Evolutionary conservation across 2,888 invertebrate species (phyloP).

Genomic region (Entomobrya multifasciata): DNA sequence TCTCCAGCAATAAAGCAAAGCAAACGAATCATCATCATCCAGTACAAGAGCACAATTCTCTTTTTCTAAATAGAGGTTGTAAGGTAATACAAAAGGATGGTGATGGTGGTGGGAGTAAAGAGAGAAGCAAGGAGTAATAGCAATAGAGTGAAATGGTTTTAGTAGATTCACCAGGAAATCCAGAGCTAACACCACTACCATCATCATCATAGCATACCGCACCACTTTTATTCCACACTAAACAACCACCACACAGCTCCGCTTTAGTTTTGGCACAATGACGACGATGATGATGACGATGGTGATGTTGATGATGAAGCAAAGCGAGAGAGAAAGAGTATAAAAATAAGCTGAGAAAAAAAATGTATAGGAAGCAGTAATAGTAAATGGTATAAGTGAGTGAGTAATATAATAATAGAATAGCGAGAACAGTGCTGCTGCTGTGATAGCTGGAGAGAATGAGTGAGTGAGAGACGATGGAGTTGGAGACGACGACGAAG

Average conservation of each 20-base stretch:
- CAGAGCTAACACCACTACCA: slow-evolving; percentile 35
- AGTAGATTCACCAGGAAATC: slow-evolving; percentile 62
- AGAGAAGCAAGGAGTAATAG: slow-evolving; percentile 25
- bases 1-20: slow-evolving; percentile 24
- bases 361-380: slow-evolving; percentile 12
- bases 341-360: slow-evolving; percentile 50
- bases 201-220: slow-evolving; percentile 5
- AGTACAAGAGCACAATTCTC: neutral
- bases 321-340: slow-evolving; percentile 45
- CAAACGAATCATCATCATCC: slow-evolving; percentile 20
- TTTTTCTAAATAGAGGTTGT: slow-evolving; percentile 27
- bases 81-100: slow-evolving; percentile 8
- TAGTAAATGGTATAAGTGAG: slow-evolving; percentile 50
- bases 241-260: slow-evolving; percentile 33
- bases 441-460: slow-evolving; percentile 9
- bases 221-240: slow-evolving; percentile 32
- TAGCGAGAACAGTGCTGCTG: slow-evolving; percentile 23
- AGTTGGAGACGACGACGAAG: slow-evolving; percentile 25
- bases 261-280: slow-evolving; percentile 11
- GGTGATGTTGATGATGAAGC: slow-evolving; percentile 54
- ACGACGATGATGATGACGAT: slow-evolving; percentile 1
- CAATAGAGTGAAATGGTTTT: slow-evolving; percentile 58
- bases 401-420: slow-evolving; percentile 46
- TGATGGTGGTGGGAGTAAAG: too few species aligned
- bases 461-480: slow-evolving; percentile 14